These are phyloP conservation scores for Acropora yongei DNA, from an alignment of 64 coral and sea anemone species.

Conservation along the genomic window DNA sequence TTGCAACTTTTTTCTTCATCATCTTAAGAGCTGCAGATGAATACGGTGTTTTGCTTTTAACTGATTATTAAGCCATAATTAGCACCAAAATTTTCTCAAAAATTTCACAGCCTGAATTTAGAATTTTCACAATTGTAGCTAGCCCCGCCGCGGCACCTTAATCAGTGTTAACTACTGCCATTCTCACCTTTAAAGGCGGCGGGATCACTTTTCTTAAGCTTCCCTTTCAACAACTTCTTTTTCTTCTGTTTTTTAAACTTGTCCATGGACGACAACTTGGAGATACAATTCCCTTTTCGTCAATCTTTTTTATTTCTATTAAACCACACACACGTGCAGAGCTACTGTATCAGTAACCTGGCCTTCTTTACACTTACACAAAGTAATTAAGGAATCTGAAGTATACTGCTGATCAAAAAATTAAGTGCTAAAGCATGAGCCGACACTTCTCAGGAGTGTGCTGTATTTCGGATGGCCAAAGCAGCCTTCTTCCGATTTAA, in stretches of 20 bases:
- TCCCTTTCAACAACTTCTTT: conserved; percentile 18
- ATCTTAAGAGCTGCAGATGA: neutral
- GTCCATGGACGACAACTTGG: neutral
- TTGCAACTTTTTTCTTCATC: neutral
- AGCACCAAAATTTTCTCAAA: neutral
- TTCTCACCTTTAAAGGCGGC: conserved; percentile 21
- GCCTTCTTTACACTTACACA: neutral
- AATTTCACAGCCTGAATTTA: neutral
- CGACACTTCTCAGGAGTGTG: too few relatives aligned
- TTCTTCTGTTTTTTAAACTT: conserved; percentile 15
- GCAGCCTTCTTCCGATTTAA: too few relatives aligned
- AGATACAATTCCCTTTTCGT: neutral
- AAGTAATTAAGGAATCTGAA: neutral
- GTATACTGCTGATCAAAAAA: neutral
- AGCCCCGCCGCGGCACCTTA: too few relatives aligned
- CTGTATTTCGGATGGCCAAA: too few relatives aligned
- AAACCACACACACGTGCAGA: neutral
- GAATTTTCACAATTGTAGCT: neutral
- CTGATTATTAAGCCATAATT: neutral
- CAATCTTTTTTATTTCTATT: neutral
- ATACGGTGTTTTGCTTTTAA: neutral
- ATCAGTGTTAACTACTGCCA: neutral
- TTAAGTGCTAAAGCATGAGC: too few relatives aligned
- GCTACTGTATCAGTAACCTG: neutral
- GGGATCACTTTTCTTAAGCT: neutral